A percentile compares a stretch with the other conserved stretches of the same genome.
phyloP scores from a whole-genome alignment of 1,140 invertebrate species.

The Panonychus citri region DNA sequence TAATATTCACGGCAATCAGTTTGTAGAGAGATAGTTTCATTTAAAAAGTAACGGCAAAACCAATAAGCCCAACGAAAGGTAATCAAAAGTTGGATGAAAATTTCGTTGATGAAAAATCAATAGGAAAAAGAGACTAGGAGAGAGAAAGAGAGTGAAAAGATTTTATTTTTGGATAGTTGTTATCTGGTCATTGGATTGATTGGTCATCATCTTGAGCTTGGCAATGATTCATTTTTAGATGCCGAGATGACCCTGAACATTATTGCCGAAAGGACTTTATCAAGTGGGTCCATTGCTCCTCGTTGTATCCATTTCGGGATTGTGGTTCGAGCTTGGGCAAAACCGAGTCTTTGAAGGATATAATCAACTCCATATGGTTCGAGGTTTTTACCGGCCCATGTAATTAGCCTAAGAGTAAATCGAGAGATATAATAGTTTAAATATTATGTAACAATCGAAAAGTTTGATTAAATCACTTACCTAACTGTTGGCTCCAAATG shows the following conservation, averaged over 20 bases:
- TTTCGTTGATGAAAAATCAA: too few relatives aligned
- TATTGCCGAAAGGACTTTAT: constrained; percentile 40
- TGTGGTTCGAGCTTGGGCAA: constrained; percentile 82
- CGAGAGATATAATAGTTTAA: neutral
- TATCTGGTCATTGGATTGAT: too few relatives aligned
- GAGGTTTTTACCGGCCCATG: constrained; percentile 87
- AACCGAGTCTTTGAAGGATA: constrained; percentile 84
- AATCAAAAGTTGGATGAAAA: too few relatives aligned
- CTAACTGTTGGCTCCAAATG: constrained; percentile 88
- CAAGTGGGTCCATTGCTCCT: constrained; percentile 83
- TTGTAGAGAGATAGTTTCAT: too few relatives aligned
- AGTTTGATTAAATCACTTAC: constrained; percentile 25
- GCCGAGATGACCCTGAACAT: constrained; percentile 22
- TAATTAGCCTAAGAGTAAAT: constrained; percentile 38
- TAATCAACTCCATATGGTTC: constrained; percentile 94
- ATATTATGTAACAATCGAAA: constrained; percentile 5
- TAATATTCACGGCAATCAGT: too few relatives aligned
- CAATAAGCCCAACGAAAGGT: too few relatives aligned
- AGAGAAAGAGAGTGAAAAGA: too few relatives aligned
- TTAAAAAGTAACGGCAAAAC: too few relatives aligned
- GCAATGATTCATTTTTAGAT: neutral
- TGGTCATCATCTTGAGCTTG: too few relatives aligned
- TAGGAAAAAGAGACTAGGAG: too few relatives aligned
- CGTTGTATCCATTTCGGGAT: constrained; percentile 98
- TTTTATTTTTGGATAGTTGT: too few relatives aligned